Evolutionary conservation across 2,797 vertebrate species (phyloP).

Genomic region (Sebastes vulpes): DNA sequence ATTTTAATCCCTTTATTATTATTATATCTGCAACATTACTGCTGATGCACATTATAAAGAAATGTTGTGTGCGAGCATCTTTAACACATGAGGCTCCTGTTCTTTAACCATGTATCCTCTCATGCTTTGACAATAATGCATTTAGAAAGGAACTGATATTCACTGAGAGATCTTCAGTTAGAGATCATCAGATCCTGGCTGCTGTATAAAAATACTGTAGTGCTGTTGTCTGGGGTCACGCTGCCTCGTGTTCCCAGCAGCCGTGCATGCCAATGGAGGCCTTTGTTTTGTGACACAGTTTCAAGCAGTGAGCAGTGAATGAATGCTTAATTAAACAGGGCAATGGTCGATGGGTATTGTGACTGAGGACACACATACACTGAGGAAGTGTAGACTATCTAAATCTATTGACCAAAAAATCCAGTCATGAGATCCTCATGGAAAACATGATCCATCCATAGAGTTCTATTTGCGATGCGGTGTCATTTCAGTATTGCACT

Average conservation of each 20-base stretch:
- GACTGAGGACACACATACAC: conserved; percentile 14
- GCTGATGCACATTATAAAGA: background rate
- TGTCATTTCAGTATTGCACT: conserved; percentile 33
- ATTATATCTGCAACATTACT: background rate
- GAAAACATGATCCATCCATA: conserved; percentile 27
- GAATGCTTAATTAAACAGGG: conserved; percentile 82
- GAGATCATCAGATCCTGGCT: conserved; percentile 52
- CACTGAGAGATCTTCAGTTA: conserved; percentile 10
- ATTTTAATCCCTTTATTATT: background rate
- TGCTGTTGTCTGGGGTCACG: conserved; percentile 75
- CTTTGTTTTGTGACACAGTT: conserved; percentile 87
- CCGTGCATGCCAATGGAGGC: conserved; percentile 70
- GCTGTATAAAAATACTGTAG: conserved; percentile 69
- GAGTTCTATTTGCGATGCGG: conserved; percentile 54
- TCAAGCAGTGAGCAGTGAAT: conserved; percentile 73
- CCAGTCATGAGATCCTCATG: conserved; percentile 3
- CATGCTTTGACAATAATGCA: background rate
- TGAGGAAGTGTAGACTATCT: conserved; percentile 4
- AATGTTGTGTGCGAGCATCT: background rate
- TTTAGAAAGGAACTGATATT: conserved; percentile 6
- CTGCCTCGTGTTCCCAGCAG: conserved; percentile 64
- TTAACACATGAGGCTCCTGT: background rate
- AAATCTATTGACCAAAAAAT: background rate
- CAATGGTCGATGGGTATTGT: conserved; percentile 64
- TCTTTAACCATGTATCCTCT: background rate